Conservation (phyloP, 2,888 invertebrate species). For the Pseudococcus longispinus region DNA sequence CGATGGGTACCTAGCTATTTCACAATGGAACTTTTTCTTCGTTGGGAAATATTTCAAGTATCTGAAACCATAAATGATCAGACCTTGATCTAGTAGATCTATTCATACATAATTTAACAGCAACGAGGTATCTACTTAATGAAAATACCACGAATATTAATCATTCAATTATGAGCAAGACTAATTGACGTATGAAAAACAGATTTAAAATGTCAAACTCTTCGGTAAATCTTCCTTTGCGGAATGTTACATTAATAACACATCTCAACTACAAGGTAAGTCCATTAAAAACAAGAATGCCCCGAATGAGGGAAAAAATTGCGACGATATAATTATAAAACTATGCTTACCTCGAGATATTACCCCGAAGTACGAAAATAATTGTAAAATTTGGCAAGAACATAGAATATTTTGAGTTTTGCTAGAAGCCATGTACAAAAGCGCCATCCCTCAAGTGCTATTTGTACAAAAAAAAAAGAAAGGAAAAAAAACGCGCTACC, state of each 20-base stretch:
- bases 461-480: neutral
- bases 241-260: neutral
- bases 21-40: neutral
- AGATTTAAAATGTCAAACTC: neutral
- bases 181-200: neutral
- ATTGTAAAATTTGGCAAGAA: constrained; percentile 10
- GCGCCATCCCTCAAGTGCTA: constrained; percentile 33
- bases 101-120: neutral
- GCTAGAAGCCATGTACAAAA: constrained; percentile 12
- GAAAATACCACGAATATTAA: neutral
- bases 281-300: neutral
- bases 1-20: neutral
- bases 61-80: neutral
- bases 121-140: neutral
- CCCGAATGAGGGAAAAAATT: neutral
- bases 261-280: neutral
- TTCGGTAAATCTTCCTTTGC: neutral
- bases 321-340: neutral
- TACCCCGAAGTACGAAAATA: constrained; percentile 5
- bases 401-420: neutral
- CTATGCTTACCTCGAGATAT: neutral
- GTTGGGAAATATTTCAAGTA: neutral
- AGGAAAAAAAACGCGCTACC: neutral
- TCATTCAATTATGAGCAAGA: neutral
- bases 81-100: neutral